phyloP scores from a whole-genome alignment of 2,113 vertebrate species.

The Bettongia penicillata region DNA sequence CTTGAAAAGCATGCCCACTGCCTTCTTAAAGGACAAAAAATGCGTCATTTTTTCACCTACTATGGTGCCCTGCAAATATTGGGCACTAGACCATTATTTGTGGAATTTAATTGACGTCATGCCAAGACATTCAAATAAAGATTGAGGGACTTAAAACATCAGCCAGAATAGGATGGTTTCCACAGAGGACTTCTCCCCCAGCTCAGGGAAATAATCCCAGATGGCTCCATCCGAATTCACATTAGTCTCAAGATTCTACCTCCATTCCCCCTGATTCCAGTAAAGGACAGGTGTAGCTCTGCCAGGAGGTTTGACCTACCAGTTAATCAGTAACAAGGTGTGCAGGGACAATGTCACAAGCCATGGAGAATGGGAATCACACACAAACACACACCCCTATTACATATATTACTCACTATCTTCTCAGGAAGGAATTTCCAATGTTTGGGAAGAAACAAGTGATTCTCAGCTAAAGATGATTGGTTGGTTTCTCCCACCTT shows the following conservation, averaged over 20 bases:
- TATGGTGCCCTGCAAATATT: neutral
- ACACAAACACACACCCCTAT: neutral
- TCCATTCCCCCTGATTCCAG: neutral
- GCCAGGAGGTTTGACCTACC: neutral
- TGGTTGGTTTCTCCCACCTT: neutral
- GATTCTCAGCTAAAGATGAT: neutral
- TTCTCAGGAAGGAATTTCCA: neutral
- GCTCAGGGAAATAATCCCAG: neutral
- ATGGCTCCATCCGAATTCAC: no score
- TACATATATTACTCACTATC: neutral
- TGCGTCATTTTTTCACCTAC: neutral
- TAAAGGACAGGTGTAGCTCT: conserved; percentile 3
- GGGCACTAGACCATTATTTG: neutral
- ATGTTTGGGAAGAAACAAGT: neutral
- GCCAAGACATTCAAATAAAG: neutral
- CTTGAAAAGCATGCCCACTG: neutral
- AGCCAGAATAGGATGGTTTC: neutral
- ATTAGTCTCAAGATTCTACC: neutral
- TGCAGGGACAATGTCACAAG: neutral
- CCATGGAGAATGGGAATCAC: neutral
- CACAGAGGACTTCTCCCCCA: neutral
- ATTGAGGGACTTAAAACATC: neutral
- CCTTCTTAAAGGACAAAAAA: neutral
- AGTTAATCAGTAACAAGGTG: conserved; percentile 51
- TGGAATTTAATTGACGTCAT: neutral